Base-by-base conservation (phyloP, 2,797 vertebrate species). In the Pangasius mekongensis region DNA sequence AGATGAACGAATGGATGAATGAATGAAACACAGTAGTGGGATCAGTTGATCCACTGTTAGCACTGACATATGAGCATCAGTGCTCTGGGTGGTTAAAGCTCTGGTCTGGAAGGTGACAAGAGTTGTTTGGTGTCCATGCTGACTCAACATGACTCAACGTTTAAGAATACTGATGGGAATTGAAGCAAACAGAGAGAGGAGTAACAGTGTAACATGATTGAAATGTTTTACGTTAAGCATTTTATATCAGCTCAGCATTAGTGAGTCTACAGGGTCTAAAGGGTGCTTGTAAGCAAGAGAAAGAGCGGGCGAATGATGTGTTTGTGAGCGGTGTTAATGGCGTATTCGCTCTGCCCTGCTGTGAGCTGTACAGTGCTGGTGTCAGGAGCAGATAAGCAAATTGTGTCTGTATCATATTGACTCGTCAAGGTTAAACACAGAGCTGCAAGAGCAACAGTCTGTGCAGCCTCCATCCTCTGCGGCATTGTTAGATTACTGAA, bases 331-430 rank as follows among this genome's bases (percentile, higher is more conserved):
- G 94, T 94, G 94, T 93, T 95, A 95, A 96, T 95, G 94, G 91
- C 52, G 88, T 90, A 93, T 93, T 93, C 90, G 92, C 85, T 77
- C 93, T 94, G 93, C 93, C 94, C 93, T 60, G 87, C 94, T 91
- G 93, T 94, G 94, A 93, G 91, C 92, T 91, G 92, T 94, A 90
- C 94, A 95, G 94, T 94, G 93, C 94, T 95, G 94, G 96, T 95
- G 95, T 95, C 95, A 95, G 93, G 93, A 92, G 93, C 90, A 96
- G 96, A 96, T 95, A 96, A 96, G 95, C 95, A 96, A 96, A 96
- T 95, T 95, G 94, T 90, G 33, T 91, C 91, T 93, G 95, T 93
- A 95, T 96, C 94, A 95, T 94, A 96, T 94, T 96, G 96, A 96
- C 95, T 95, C 94, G 95, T 96, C 95, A 96, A 96, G 96, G 96